These are phyloP conservation scores for Cyrtodaria siliqua DNA, from an alignment of 2,888 invertebrate species.

Conservation along the genomic window DNA sequence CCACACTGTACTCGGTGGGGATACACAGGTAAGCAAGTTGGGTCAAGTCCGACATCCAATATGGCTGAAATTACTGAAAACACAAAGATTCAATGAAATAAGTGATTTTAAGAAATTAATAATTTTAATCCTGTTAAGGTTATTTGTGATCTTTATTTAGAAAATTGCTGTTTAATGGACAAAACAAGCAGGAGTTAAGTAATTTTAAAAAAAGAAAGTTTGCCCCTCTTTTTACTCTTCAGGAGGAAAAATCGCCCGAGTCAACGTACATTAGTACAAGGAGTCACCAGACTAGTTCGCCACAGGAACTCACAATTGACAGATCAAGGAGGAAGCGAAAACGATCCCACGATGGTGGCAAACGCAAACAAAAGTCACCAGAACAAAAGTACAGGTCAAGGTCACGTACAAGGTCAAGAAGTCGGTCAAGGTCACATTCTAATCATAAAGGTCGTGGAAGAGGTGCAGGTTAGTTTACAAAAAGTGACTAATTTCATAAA, in stretches of 20 bases:
- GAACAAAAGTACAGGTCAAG: slow-evolving; percentile 60
- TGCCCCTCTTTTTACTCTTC: not conserved
- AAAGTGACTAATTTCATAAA: too few species aligned
- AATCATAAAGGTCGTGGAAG: slow-evolving; percentile 58
- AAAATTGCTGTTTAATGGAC: too few species aligned
- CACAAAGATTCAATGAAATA: too few species aligned
- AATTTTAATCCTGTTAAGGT: too few species aligned
- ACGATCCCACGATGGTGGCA: slow-evolving; percentile 42
- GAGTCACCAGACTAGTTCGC: slow-evolving; percentile 43
- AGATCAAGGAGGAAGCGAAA: slow-evolving; percentile 67
- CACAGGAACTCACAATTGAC: slow-evolving; percentile 55
- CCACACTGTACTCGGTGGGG: slow-evolving; percentile 77
- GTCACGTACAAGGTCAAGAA: slow-evolving; percentile 74
- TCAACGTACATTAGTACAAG: slow-evolving; percentile 10
- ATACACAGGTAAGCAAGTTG: slow-evolving; percentile 51
- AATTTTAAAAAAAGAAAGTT: not conserved
- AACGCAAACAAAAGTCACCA: slow-evolving; percentile 36
- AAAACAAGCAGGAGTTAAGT: too few species aligned
- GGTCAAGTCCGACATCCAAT: too few species aligned
- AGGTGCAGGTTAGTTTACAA: slow-evolving; percentile 58
- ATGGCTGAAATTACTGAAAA: too few species aligned
- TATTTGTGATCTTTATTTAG: too few species aligned
- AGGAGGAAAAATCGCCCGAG: slow-evolving; percentile 21
- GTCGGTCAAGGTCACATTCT: slow-evolving; percentile 71
- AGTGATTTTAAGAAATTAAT: too few species aligned